Evolutionary conservation across 2,797 vertebrate genomes (phyloP).

Genomic region (Numenius phaeopus): DNA sequence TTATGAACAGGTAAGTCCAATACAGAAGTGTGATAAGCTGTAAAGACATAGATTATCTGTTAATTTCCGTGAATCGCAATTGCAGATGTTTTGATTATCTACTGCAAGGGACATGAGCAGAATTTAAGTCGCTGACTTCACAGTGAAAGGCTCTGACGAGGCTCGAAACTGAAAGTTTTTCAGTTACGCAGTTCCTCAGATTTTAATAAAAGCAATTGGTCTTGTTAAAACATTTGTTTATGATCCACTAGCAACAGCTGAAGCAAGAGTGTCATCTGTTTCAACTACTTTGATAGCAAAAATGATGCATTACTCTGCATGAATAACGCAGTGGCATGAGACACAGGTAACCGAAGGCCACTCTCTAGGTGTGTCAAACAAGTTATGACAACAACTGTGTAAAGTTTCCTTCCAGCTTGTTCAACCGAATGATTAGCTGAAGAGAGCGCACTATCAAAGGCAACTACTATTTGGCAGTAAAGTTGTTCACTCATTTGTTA

Average conservation of each 20-base stretch:
- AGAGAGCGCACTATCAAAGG: neutral
- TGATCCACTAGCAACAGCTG: neutral
- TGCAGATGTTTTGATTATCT: neutral
- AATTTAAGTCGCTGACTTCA: neutral
- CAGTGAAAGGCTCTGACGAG: neutral
- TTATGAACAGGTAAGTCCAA: neutral
- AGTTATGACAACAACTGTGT: neutral
- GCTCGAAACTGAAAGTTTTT: neutral
- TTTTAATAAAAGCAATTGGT: neutral
- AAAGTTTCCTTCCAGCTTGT: constrained; percentile 9
- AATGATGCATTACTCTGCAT: neutral
- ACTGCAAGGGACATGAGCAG: neutral
- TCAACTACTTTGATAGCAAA: constrained; percentile 19
- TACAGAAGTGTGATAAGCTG: neutral
- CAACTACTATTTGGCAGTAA: neutral
- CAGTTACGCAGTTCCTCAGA: neutral
- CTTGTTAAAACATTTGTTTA: neutral
- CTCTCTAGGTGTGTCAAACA: constrained; percentile 38
- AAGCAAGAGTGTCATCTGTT: neutral
- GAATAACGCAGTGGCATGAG: constrained; percentile 7
- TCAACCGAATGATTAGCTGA: neutral
- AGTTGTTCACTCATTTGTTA: neutral
- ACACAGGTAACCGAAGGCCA: constrained; percentile 4
- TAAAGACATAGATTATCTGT: neutral
- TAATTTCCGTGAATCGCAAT: neutral